A percentile compares a stretch with the other conserved stretches of the same genome.
These are phyloP conservation scores for Crotalus helleri DNA, from an alignment of 2,113 vertebrate species.

Conservation along the genomic window DNA sequence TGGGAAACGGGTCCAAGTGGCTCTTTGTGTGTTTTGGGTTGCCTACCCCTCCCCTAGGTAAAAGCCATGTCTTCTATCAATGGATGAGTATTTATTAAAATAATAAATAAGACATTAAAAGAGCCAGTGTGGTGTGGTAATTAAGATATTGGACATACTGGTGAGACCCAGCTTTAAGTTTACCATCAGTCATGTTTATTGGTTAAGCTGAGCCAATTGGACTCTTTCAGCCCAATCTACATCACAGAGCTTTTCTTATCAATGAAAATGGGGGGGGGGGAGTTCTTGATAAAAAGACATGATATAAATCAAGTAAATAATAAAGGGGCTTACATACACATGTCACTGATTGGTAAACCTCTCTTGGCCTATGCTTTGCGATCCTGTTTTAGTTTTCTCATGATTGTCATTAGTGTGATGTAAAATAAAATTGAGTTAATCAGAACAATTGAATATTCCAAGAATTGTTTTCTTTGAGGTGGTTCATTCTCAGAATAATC, in stretches of 20 bases:
- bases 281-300: no score
- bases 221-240: neutral
- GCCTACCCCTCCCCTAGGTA: neutral
- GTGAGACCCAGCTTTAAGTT: neutral
- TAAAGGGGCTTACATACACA: no score
- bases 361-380: no score
- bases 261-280: neutral
- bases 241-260: neutral
- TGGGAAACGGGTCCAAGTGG: no score
- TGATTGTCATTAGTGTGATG: no score
- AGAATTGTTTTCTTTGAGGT: neutral
- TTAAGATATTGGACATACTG: neutral
- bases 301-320: no score
- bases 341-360: no score
- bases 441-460: neutral
- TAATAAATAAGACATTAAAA: neutral
- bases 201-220: neutral
- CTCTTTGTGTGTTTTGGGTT: no score
- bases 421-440: neutral
- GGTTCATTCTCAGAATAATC: neutral
- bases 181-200: neutral
- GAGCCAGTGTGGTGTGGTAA: neutral
- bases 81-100: neutral
- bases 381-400: no score
- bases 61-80: neutral